Base-by-base conservation (phyloP, 2,113 vertebrate species). In the Pitta sordida region DNA sequence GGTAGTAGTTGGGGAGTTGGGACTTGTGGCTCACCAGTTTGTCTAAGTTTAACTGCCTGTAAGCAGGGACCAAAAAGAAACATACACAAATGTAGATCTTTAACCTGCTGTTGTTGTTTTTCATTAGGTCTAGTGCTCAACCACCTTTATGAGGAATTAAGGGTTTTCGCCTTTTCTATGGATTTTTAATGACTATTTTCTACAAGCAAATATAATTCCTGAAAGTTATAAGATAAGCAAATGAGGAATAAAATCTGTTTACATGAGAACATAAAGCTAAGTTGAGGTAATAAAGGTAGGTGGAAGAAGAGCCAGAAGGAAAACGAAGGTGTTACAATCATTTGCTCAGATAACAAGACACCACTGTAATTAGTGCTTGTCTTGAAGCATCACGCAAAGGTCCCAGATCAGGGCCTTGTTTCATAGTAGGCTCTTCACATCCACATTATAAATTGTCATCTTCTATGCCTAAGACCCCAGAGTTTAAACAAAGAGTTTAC, bases 301-400 rank as follows among this genome's bases (percentile, higher is more conserved):
- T 89, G 48, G 87, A 85, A 91, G 81, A 87, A 85, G 67, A 91
- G 79, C 80, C 83, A 93, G 83, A 86, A 94, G 77, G 81, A 88
- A 90, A 94, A 94, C 73, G 69, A 91, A 95, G 91, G 81, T 36
- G 9, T 84, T 89, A 32, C 2, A 92, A 44, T 81, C 41, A 70
- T 93, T 91, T 93, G 83, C 83, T 96, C 70, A 80, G 77, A 94
- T 88, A 89, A 95, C 67, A 83, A 86, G 53, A 94, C 91, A 91
- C 79, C 68, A 83, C 79, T 90, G 59, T 94, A 93, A 92, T 93
- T 95, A 85, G 85, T 44, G 75, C 76, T 92, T 79, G 63, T 83
- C 87, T 91, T 86, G 59, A 86, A 86, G 80, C 81, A 26, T 55
- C 48, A 62, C 77, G 82, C 71, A 87, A 69, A 94, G 92, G 77